Base-by-base conservation (phyloP, 2,797 vertebrate genomes). In the Gambusia yucatana region DNA sequence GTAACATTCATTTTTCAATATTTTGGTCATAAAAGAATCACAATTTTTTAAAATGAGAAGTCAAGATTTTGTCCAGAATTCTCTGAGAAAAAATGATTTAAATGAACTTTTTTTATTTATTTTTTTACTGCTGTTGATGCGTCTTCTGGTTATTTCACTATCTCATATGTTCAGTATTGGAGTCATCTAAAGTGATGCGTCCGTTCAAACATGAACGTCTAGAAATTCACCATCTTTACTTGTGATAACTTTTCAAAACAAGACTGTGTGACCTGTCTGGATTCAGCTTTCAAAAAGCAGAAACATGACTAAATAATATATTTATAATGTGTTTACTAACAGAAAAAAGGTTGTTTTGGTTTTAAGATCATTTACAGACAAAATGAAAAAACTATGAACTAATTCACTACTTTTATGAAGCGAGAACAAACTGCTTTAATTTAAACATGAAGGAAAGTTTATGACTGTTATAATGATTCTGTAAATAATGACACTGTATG, bases 1-100 rank as follows among this genome's bases (percentile, higher is more conserved):
- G 93, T 92, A 44, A 73, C 17, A n/a, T 36, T 36, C 28, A 2
- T 59, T 44, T 33, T 25, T 11, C 1, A 13, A 11, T 41, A 67
- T 39, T 67, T 67, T 65, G 61, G 33, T 39, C 33, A 65, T 39
- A 22, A 22, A 6, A 39, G 1, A 65, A 65, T 65, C 57, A 33
- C 2, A 22, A 65, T 22, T 4, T 2, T 36, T 63, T 17, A 3
- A 63, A 63, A 63, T 6, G 9, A 55, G 52, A 55, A 55, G 52
- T 10, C 52, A 55, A 55, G 52, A 55, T 10, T n/a, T 55, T 55
- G 25, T 25, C 48, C 48, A 50, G 48, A 50, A 50, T 50, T 22
- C 17, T 50, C 47, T 6, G 17, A 20, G 4, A 17, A 47, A 46
- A 46, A 46, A 14, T 14, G 0, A 46, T 4, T 14, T 17, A 17